Evolutionary conservation across 2,888 invertebrate genomes (phyloP), one percentile per base, ranked within the genome.

Genomic region (Lepeophtheirus nordmannii): DNA sequence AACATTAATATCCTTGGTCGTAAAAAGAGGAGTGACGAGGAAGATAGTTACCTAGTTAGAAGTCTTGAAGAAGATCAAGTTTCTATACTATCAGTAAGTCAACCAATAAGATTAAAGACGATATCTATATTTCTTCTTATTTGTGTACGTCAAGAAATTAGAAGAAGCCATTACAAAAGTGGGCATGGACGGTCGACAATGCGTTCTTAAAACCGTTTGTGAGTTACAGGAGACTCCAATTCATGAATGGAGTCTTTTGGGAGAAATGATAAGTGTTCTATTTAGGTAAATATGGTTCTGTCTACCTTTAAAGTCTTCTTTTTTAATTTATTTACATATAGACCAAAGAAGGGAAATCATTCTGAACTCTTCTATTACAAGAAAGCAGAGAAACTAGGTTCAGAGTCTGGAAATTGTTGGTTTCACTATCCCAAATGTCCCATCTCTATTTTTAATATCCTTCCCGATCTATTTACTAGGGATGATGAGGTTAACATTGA

Each of bases 361-460:
- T 17, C 30, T 9, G 62, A 58, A 30, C 40, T 67, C 11, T 20
- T 17, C 14, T 63, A 67, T 10, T 67, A 67, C 57, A 62, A 63
- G 38, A 57, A 63, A 22, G 67, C 67, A n/a, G 62, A 41, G 2
- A 40, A 39, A 46, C 37, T 67, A 40, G 67, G 67, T 20, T 22
- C 56, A 37, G n/a, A 12, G 8, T n/a, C n/a, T n/a, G 58, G 63
- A 38, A 37, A 40, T 8, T 67, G 67, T 56, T 58, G 63, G 23
- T 41, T 63, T 11, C 38, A 22, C 39, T 67, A 63, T 41, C 38
- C 67, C 17, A n/a, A 39, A 14, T 67, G 67, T 40, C 63, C 67
- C 3, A 39, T 67, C 12, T 67, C 67, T 30, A 46, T 67, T 10
- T 67, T 67, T 63, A 67, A 67, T 56, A 58, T 67, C 38, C 38